Base-by-base conservation (phyloP, 2,797 vertebrate species). In the Falco naumanni region DNA sequence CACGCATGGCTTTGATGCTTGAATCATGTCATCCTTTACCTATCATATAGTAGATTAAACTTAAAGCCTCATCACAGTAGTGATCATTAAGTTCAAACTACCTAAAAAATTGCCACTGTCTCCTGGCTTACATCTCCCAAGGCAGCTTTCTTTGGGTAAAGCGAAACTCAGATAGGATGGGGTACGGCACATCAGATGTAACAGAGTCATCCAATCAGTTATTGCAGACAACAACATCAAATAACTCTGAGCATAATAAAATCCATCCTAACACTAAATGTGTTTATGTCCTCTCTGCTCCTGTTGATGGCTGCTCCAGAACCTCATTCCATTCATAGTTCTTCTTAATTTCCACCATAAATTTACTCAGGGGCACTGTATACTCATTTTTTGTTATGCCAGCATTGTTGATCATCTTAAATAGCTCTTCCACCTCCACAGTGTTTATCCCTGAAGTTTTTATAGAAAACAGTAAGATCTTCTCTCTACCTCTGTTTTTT, bases 11-110 rank as follows among this genome's bases (percentile, higher is more conserved):
- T 93, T 92, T 91, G 84, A 93, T 91, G 41, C 33, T 61, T 93
- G 84, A 89, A 87, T 91, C 84, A 72, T 56, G 79, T 71, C 76
- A 86, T 28, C 66, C 57, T 68, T 86, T 88, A 33, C 72, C 47
- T 56, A 76, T 72, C 50, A 29, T 22, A 18, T 53, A n/a, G 39
- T 65, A 56, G 82, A 91, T 84, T 78, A 95, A 95, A 93, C 66
- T 90, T 76, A 91, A 88, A 95, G 51, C 31, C 65, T 94, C 83
- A 94, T 95, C 82, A 69, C 47, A 84, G 43, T 22, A 65, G 39
- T 45, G 54, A 95, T 89, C 85, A 88, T 87, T 91, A 83, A 84
- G 29, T 29, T 89, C 80, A 86, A 16, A 50, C 50, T 14, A 71
- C 54, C 63, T 96, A 71, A 93, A 95, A 90, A 69, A 75, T 48